Conservation (phyloP, 1,140 invertebrate species). For the Drosophila varians region DNA sequence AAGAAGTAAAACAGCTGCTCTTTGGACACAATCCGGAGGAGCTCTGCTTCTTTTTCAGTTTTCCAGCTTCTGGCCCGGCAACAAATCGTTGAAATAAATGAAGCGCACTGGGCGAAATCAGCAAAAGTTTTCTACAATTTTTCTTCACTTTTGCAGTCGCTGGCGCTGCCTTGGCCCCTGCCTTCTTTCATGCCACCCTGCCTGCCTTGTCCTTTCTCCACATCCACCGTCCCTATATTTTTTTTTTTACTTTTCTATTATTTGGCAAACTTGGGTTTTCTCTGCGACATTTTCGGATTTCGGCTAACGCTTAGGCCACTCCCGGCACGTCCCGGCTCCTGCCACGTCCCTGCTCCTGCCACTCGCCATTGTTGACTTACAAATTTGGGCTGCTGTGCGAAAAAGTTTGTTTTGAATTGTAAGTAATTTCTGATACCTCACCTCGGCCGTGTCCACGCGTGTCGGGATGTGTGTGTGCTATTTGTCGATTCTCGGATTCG, state of each 20-base stretch:
- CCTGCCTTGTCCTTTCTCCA: not conserved
- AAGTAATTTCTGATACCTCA: slow-evolving; percentile 80
- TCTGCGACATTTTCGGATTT: slow-evolving; percentile 77
- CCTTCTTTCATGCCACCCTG: too few relatives aligned
- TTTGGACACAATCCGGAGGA: slow-evolving; percentile 62
- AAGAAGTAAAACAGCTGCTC: slow-evolving; percentile 79
- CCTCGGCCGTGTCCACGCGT: slow-evolving; percentile 45
- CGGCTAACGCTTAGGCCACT: slow-evolving; percentile 60
- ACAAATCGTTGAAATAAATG: slow-evolving; percentile 81
- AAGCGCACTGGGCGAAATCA: slow-evolving; percentile 80
- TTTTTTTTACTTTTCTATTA: slow-evolving; percentile 24
- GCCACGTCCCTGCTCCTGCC: slow-evolving; percentile 7
- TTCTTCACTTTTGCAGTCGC: slow-evolving; percentile 72
- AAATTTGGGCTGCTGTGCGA: slow-evolving; percentile 75
- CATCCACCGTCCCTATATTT: slow-evolving; percentile 35
- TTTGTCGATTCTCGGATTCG: not conserved
- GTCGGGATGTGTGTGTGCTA: not conserved
- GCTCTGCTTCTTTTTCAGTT: slow-evolving; percentile 12
- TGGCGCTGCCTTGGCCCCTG: not conserved
- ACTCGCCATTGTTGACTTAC: slow-evolving; percentile 74
- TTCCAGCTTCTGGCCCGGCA: slow-evolving; percentile 51
- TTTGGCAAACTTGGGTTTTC: slow-evolving; percentile 19
- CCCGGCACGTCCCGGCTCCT: not conserved
- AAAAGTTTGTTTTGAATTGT: slow-evolving; percentile 81
- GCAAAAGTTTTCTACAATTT: slow-evolving; percentile 80